phyloP scores from a whole-genome alignment of 2,888 invertebrate genomes.

The Melieria omissa region DNA sequence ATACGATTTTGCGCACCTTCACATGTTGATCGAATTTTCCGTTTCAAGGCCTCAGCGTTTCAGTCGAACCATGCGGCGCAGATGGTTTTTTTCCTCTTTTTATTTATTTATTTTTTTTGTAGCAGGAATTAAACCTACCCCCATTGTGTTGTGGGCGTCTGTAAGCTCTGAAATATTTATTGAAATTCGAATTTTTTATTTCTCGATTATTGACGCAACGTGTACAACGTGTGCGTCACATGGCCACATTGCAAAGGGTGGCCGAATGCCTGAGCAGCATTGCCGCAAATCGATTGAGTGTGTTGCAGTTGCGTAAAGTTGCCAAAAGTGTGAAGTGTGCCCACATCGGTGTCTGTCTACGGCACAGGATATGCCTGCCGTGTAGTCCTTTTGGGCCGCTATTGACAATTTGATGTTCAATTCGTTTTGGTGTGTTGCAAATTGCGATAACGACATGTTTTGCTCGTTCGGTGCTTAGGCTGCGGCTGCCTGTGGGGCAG shows the following conservation, averaged over 20 bases:
- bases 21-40: background rate
- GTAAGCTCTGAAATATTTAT: constrained; percentile 54
- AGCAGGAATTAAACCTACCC: constrained; percentile 6
- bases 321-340: no score
- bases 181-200: constrained; percentile 33
- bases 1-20: constrained; percentile 51
- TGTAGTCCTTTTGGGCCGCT: constrained; percentile 2
- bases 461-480: background rate
- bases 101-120: background rate
- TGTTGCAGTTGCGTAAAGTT: no score
- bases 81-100: background rate
- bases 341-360: no score
- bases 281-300: no score
- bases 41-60: background rate
- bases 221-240: background rate
- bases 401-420: constrained; percentile 31
- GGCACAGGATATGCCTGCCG: background rate
- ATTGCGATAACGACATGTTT: background rate
- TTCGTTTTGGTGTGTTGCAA: constrained; percentile 24
- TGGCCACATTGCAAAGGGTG: no score
- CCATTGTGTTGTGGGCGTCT: constrained; percentile 21
- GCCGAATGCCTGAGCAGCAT: no score
- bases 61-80: background rate
- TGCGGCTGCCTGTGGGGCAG: background rate
- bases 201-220: constrained; percentile 26